Conservation (phyloP, 2,797 vertebrate species). For the Propithecus deckenii region DNA sequence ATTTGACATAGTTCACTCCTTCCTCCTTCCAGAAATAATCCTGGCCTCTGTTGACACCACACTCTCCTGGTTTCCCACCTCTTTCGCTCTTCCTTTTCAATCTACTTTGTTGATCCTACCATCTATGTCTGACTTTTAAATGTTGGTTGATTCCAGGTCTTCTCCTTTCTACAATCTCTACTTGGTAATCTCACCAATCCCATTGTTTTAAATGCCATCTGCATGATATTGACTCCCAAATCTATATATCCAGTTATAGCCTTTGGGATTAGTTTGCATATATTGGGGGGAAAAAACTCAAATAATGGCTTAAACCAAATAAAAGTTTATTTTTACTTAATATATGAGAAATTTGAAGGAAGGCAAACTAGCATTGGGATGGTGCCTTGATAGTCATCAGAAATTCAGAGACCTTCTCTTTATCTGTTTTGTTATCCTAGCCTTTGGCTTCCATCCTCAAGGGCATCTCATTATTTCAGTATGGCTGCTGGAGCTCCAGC, state of each 20-base stretch:
- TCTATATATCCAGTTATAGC: neutral
- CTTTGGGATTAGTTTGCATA: neutral
- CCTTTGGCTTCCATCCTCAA: neutral
- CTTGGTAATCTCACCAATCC: neutral
- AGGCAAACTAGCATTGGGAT: neutral
- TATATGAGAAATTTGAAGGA: neutral
- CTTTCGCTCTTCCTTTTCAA: neutral
- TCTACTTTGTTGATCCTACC: neutral
- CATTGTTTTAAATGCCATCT: neutral
- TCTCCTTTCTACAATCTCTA: neutral
- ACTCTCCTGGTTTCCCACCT: neutral
- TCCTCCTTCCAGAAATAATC: neutral
- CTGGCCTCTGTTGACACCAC: neutral
- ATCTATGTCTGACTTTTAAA: neutral
- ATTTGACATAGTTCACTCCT: neutral
- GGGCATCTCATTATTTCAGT: neutral
- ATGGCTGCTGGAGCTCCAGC: neutral
- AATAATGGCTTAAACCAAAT: neutral
- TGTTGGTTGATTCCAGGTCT: neutral
- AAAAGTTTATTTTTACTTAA: neutral
- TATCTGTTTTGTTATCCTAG: neutral
- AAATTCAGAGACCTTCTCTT: neutral
- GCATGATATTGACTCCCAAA: neutral
- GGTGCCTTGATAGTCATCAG: neutral
- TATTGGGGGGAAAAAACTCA: neutral